A percentile compares a stretch with the other conserved stretches of the same genome.
phyloP scores from a whole-genome alignment of 2,113 vertebrate genomes.

The Callorhinus ursinus region DNA sequence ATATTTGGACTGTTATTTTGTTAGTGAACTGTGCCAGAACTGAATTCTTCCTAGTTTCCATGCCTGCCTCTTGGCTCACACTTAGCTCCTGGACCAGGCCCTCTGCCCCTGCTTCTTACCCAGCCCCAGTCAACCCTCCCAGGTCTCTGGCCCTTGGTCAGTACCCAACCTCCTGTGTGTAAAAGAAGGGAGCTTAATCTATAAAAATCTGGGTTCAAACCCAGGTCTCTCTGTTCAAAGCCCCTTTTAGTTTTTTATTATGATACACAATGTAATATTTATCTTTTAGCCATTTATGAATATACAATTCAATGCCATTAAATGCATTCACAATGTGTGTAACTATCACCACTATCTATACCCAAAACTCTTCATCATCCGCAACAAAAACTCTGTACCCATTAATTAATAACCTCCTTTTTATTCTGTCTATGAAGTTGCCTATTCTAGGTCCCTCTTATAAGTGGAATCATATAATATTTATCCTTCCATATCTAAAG shows the following conservation, averaged over 20 bases:
- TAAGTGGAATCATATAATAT: neutral
- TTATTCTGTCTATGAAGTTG: neutral
- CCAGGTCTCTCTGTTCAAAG: neutral
- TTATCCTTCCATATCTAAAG: neutral
- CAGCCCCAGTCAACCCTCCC: neutral
- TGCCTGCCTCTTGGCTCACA: neutral
- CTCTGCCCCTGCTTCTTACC: neutral
- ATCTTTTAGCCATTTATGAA: neutral
- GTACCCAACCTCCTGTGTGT: neutral
- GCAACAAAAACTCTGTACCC: neutral
- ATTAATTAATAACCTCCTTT: neutral
- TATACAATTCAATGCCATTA: neutral
- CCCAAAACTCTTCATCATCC: neutral
- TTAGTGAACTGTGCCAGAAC: neutral
- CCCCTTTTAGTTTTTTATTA: neutral
- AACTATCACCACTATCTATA: neutral
- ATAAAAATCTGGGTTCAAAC: neutral
- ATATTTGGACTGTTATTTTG: constrained; percentile 42
- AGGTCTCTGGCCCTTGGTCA: neutral
- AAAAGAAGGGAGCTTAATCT: neutral
- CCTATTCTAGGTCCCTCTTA: neutral
- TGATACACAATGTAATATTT: neutral
- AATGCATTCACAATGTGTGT: neutral
- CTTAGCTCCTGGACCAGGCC: neutral
- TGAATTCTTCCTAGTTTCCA: neutral